Conservation (phyloP, 2,888 invertebrate species). For the Megalurothrips usitatus region DNA sequence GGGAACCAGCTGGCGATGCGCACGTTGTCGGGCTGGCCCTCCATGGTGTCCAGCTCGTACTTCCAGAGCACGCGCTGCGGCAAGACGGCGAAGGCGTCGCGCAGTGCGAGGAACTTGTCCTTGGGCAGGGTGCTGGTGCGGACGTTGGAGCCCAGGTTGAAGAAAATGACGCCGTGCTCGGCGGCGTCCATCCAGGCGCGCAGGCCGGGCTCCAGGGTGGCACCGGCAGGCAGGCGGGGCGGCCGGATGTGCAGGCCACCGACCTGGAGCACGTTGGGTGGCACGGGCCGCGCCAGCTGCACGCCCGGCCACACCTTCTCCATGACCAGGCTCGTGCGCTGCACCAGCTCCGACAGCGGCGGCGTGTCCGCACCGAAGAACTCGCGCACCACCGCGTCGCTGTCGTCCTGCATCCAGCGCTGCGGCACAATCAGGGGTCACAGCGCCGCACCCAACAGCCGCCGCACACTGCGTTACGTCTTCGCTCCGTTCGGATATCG, state of each 20-base stretch:
- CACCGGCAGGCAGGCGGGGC: too few species aligned
- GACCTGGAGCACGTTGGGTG: conserved; percentile 55
- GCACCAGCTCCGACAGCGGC: conserved; percentile 36
- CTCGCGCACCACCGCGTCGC: conserved; percentile 33
- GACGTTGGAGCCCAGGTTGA: conserved; percentile 71
- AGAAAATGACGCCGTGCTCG: conserved; percentile 61
- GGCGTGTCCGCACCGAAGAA: conserved; percentile 36
- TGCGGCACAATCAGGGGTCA: too few species aligned
- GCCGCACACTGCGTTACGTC: too few species aligned
- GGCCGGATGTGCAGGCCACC: conserved; percentile 52
- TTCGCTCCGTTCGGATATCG: too few species aligned
- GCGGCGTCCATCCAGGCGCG: conserved; percentile 60
- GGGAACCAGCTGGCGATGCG: too few species aligned
- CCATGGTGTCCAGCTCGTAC: conserved; percentile 34
- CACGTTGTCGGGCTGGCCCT: conserved; percentile 36
- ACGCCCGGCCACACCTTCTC: conserved; percentile 53
- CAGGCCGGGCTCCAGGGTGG: conserved; percentile 46
- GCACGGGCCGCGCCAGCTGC: conserved; percentile 49
- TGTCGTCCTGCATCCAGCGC: conserved; percentile 34
- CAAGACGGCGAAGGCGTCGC: conserved; percentile 53
- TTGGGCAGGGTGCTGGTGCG: conserved; percentile 60
- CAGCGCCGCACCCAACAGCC: too few species aligned
- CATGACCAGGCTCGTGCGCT: conserved; percentile 48
- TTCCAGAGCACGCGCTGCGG: conserved; percentile 36
- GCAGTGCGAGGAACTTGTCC: conserved; percentile 54